Percentiles rank a stretch among this genome's conserved stretches.
Conservation (phyloP, 2,797 vertebrate species). For the Vultur gryphus region DNA sequence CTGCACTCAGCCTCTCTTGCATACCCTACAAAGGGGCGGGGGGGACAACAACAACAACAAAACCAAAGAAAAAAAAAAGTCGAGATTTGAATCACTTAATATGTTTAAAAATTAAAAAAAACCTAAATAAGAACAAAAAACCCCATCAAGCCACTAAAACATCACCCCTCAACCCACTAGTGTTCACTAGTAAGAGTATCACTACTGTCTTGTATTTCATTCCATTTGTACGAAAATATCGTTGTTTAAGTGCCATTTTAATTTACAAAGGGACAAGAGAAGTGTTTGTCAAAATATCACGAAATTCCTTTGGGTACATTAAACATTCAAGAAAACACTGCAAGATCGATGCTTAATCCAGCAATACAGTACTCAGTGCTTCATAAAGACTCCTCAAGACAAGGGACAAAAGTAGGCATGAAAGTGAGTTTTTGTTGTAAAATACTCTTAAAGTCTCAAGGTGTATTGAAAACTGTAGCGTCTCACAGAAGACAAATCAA, state of each 20-base stretch:
- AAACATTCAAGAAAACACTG: neutral
- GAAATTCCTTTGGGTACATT: neutral
- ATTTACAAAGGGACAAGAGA: neutral
- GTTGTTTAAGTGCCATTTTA: neutral
- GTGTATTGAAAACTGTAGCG: neutral
- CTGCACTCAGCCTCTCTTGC: neutral
- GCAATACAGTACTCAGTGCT: neutral
- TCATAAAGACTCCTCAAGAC: neutral
- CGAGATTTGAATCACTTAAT: neutral
- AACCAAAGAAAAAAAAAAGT: neutral
- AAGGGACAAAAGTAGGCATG: neutral
- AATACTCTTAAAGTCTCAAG: neutral
- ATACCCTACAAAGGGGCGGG: fast-evolving
- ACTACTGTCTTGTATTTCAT: neutral
- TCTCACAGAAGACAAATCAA: neutral
- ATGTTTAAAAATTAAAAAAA: neutral
- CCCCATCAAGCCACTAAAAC: neutral
- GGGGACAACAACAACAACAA: neutral
- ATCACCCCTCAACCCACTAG: neutral
- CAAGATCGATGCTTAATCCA: neutral
- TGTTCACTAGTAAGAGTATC: neutral
- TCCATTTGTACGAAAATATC: neutral
- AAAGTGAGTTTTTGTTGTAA: neutral
- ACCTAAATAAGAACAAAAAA: neutral
- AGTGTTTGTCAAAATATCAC: neutral